Evolutionary conservation across 2,888 invertebrate species (phyloP), one percentile per base, ranked within the genome.

Genomic region (Spilosoma lubricipeda): DNA sequence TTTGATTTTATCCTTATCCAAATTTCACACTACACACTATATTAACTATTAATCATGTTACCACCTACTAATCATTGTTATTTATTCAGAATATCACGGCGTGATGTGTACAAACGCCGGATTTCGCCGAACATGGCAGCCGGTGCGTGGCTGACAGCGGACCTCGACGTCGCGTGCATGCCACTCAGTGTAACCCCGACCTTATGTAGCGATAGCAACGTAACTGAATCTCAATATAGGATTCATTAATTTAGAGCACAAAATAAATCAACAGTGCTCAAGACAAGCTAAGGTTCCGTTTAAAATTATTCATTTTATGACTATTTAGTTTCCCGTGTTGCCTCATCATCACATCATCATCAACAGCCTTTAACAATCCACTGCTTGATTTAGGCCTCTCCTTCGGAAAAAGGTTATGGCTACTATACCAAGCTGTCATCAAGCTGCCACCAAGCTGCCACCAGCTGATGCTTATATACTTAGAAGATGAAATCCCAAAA

Each of bases 141-240:
- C 77, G 71, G 85, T 87, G 89, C 86, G 89, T 86, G 88, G 80
- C 82, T 79, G 82, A 85, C 87, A 64, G 86, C 84, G 77, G 82
- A 77, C 77, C 83, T 78, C 80, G 82, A 67, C 84, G 87, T 92
- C 89, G 92, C 92, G 92, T 92, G 92, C 91, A 88, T 85, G 92
- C 88, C 92, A 90, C 86, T 92, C 92, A 91, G 79, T 79, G 76
- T 67, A 71, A 72, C 71, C 78, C 82, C 82, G 81, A 80, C 82
- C 77, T 85, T 78, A 75, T 0, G 82, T 78, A 86, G 64, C 30
- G 82, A 72, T 67, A 74, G 79, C 79, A 87, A 23, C 27, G 64
- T 30, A 30, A 63, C 30, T 59, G 15, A 15, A 27, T 59, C 27
- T 15, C 27, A 27, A 13, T 27, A 27, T 27, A n/a, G 11, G 27